Evolutionary conservation across 2,797 vertebrate species (phyloP).

Genomic region (Natrix natrix): DNA sequence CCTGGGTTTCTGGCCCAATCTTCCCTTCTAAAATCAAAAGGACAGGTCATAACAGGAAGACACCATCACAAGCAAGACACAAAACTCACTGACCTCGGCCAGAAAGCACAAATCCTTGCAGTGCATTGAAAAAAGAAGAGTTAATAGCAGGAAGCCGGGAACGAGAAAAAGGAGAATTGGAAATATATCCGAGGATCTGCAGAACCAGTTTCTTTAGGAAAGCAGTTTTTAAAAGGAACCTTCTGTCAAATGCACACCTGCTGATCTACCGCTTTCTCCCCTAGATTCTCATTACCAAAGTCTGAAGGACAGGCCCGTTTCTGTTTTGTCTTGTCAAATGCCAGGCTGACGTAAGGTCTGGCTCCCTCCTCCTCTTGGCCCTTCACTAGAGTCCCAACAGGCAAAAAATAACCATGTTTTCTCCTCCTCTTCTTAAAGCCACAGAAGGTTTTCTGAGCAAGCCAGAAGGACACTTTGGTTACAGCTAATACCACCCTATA

Average conservation of each 20-base stretch:
- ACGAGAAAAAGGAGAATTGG: not conserved
- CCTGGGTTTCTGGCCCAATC: not conserved
- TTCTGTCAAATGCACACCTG: not conserved
- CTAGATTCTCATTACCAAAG: not conserved
- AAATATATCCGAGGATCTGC: too few species aligned
- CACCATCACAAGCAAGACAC: not conserved
- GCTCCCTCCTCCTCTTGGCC: not conserved
- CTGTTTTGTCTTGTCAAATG: not conserved
- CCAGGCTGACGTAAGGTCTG: not conserved
- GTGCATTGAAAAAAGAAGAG: not conserved
- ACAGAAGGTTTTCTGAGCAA: not conserved
- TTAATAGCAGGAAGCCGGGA: not conserved
- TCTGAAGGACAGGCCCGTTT: not conserved
- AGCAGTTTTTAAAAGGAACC: too few species aligned
- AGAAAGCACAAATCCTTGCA: not conserved
- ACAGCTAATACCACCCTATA: too few species aligned
- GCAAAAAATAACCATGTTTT: not conserved
- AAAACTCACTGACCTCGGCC: not conserved
- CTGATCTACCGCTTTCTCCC: not conserved
- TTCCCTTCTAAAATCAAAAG: not conserved
- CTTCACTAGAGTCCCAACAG: not conserved
- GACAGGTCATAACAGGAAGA: not conserved
- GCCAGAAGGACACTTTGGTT: not conserved
- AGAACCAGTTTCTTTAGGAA: not conserved
- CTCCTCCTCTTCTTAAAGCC: slow-evolving; percentile 10